A percentile compares a stretch with the other conserved stretches of the same genome.
These are phyloP conservation scores for Condylostylus longicornis DNA, from an alignment of 1,140 invertebrate genomes.

Conservation along the genomic window DNA sequence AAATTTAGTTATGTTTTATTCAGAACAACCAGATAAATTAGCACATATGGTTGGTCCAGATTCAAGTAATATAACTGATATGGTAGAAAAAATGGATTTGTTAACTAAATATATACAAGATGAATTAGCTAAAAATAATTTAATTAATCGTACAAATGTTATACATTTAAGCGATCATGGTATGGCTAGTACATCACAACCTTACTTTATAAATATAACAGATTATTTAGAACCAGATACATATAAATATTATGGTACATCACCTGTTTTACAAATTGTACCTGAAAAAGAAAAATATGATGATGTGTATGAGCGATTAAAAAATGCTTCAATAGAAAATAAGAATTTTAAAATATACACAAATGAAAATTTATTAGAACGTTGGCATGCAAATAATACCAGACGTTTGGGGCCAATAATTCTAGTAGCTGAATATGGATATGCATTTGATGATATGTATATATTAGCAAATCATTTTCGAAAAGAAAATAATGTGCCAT, in stretches of 20 bases:
- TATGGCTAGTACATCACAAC: constrained; percentile 39
- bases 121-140: constrained; percentile 32
- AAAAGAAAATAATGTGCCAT: constrained; percentile 32
- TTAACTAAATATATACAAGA: constrained; percentile 41
- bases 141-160: constrained; percentile 44
- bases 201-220: constrained; percentile 43
- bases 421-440: constrained; percentile 40
- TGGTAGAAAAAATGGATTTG: constrained; percentile 39
- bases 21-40: constrained; percentile 52
- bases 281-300: constrained; percentile 37
- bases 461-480: constrained; percentile 30
- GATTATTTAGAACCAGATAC: constrained; percentile 35
- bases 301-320: constrained; percentile 37
- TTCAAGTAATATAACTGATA: constrained; percentile 13
- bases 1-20: constrained; percentile 53
- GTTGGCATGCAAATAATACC: constrained; percentile 45
- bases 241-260: constrained; percentile 34
- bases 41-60: constrained; percentile 37
- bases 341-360: constrained; percentile 40
- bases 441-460: constrained; percentile 39
- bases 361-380: constrained; percentile 38
- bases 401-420: constrained; percentile 39
- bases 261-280: constrained; percentile 38
- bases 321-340: constrained; percentile 28
- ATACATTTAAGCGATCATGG: constrained; percentile 64